phyloP scores from a whole-genome alignment of 2,888 invertebrate species.

The Tetragnatha montana region DNA sequence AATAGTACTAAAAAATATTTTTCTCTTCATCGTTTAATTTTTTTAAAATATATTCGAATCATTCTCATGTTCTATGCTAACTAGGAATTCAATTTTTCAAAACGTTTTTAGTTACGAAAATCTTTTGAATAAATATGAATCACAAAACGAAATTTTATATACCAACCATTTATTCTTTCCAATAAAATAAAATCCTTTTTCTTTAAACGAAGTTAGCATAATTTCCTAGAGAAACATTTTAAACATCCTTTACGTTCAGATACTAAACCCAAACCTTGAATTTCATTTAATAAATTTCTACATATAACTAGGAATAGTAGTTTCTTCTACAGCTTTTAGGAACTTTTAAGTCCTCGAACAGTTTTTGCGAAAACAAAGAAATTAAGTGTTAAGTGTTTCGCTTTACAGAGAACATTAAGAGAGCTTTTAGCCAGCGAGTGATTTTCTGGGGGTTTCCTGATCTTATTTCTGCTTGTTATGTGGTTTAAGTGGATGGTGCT shows the following conservation, averaged over 20 bases:
- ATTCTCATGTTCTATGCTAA: no score
- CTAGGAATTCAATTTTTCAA: no score
- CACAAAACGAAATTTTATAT: no score
- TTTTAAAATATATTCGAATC: no score
- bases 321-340: conserved; percentile 20
- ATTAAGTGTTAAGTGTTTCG: conserved; percentile 43
- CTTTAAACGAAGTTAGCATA: background rate
- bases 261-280: background rate
- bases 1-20: no score
- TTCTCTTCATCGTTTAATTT: no score
- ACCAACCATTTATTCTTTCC: no score
- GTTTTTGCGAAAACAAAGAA: conserved; percentile 41
- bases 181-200: background rate
- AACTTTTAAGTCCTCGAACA: conserved; percentile 30
- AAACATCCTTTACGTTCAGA: background rate
- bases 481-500: conserved; percentile 40
- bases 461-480: conserved; percentile 41
- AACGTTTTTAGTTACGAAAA: no score
- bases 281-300: conserved; percentile 22
- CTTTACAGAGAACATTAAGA: conserved; percentile 26
- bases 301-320: background rate
- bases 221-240: background rate
- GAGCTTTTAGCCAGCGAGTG: conserved; percentile 38
- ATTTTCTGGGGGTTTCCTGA: conserved; percentile 27
- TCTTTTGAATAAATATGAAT: no score